phyloP scores from a whole-genome alignment of 30 jellyfish, hydroid and myxozoan species.

The Haliclystus octoradiatus region DNA sequence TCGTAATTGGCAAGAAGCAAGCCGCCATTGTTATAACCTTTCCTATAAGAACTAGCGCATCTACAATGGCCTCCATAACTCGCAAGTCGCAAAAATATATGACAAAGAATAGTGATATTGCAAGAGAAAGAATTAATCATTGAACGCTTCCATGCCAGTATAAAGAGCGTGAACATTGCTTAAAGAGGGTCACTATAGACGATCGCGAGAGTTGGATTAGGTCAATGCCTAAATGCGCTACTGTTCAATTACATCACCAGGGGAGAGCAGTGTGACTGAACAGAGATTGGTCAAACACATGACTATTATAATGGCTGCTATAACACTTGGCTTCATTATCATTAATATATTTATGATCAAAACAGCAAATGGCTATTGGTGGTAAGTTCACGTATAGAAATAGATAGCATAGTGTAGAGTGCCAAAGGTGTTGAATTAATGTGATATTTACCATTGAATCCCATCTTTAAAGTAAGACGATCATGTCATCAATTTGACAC shows the following conservation, averaged over 20 bases:
- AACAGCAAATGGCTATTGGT: neutral
- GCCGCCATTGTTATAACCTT: neutral
- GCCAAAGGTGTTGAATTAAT: too few relatives aligned
- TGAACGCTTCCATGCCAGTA: neutral
- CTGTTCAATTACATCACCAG: too few relatives aligned
- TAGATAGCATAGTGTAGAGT: too few relatives aligned
- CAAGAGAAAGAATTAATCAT: neutral
- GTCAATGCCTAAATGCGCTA: too few relatives aligned
- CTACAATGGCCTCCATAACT: neutral
- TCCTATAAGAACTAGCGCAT: neutral
- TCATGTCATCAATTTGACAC: too few relatives aligned
- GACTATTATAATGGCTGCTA: neutral
- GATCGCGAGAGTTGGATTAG: too few relatives aligned
- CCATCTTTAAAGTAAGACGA: too few relatives aligned
- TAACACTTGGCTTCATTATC: neutral
- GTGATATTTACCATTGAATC: too few relatives aligned
- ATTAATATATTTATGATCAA: too few relatives aligned
- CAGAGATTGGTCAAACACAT: neutral
- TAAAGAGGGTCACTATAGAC: too few relatives aligned
- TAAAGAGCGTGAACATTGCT: too few relatives aligned
- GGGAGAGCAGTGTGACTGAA: too few relatives aligned
- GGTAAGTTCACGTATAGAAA: neutral
- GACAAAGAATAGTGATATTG: neutral
- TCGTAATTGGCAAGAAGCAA: neutral
- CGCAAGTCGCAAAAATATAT: neutral